phyloP scores from a whole-genome alignment of 2,797 vertebrate species.

The Knipowitschia caucasica region DNA sequence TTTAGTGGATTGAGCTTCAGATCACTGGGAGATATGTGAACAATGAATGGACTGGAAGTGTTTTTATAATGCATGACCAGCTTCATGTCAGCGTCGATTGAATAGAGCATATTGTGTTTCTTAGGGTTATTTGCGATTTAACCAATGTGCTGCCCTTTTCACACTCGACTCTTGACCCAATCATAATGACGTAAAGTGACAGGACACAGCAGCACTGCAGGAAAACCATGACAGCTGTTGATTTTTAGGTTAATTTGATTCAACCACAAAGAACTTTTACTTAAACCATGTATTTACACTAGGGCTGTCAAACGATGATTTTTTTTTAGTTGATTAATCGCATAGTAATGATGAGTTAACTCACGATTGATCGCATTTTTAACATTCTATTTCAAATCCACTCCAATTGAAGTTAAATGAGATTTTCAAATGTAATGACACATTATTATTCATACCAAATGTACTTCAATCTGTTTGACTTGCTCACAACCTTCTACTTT shows the following conservation, averaged over 20 bases:
- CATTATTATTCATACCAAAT: no score
- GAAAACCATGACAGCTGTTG: neutral
- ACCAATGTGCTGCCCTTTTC: slow-evolving; percentile 37
- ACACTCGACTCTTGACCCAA: slow-evolving; percentile 18
- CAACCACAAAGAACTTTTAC: neutral
- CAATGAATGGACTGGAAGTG: neutral
- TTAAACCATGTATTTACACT: no score
- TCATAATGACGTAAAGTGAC: slow-evolving; percentile 7
- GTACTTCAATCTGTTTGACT: no score
- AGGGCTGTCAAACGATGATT: no score
- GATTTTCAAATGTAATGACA: no score
- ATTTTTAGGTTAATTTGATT: neutral
- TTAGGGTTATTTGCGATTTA: slow-evolving; percentile 46
- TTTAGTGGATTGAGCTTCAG: slow-evolving; percentile 22
- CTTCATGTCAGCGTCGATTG: slow-evolving; percentile 34
- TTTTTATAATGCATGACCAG: slow-evolving; percentile 53
- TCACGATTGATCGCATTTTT: no score
- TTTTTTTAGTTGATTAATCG: neutral
- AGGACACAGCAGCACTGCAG: slow-evolving; percentile 8
- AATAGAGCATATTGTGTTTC: slow-evolving; percentile 26
- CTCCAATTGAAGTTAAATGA: no score
- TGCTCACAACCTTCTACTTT: no score
- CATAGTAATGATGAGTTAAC: no score
- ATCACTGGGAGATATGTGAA: slow-evolving; percentile 18
- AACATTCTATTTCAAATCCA: no score